Base-by-base conservation (phyloP, 2,113 vertebrate species). In the Sphyrna mokarran region DNA sequence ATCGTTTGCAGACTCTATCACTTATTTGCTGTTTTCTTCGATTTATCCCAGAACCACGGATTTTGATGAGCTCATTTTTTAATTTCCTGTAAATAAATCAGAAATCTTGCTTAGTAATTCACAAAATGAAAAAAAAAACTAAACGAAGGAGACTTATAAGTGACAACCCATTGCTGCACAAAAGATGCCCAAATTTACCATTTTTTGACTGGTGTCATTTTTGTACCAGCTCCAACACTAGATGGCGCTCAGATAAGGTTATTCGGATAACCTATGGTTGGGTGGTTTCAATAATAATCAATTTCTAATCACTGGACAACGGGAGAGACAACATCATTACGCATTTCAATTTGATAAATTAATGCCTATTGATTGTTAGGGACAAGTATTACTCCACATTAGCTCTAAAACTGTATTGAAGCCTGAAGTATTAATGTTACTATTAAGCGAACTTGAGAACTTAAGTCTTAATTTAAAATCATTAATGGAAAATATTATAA, bases 21-120 rank as follows among this genome's bases (percentile, higher is more conserved):
- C 96, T 97, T 11, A 96, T 96, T 26, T 99, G 98, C 95, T 98
- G 97, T 0, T 97, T 97, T 40, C 97, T 96, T 23, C 95, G 97
- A 85, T 96, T 98, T 0, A 97, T 96, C 0, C 99, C 98, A 96
- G 97, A 98, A n/a, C 97, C 97, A 96, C 98, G 98, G 96, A 98
- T 98, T 96, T 99, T 99, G 96, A 99, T 96, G 85, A 99, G 98
- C 96, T 99, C 99, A 48, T 99, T 99, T 97, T 99, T 99, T 96
- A 99, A 72, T 96, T 98, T 99, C 97, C 99, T 99, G 96, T 1
- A 37, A 54, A 96, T 80, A 9, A 93, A 95, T 11, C 76, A 37
- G 95, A 76, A 7, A 58, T 18, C 95, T 76, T 33, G 40, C 54
- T 83, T 40, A 95, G 66, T 89, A 63, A 95, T 93, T 95, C 6